Evolutionary conservation across 2,113 vertebrate genomes (phyloP).

Genomic region (Myanophis thanlyinensis): DNA sequence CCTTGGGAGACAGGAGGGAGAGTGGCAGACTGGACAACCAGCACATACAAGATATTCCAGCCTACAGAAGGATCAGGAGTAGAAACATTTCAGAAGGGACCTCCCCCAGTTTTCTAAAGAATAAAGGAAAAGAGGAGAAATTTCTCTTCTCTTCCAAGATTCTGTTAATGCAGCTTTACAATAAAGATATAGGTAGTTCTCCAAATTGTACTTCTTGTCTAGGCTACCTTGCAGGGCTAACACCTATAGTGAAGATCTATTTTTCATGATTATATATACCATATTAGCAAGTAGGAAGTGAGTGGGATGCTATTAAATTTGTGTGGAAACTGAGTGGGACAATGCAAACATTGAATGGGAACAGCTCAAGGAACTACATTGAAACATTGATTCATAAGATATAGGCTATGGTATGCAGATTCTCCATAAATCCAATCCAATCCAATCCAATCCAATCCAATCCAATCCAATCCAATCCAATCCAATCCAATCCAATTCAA

Average conservation of each 20-base stretch:
- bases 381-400: background rate
- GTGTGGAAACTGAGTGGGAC: background rate
- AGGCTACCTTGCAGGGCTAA: background rate
- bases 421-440: too few relatives aligned
- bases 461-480: too few relatives aligned
- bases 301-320: background rate
- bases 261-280: background rate
- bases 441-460: too few relatives aligned
- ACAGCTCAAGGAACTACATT: background rate
- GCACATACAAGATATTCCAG: background rate
- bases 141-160: background rate
- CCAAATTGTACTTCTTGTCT: background rate
- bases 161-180: background rate
- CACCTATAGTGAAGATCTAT: background rate
- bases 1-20: background rate
- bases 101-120: background rate
- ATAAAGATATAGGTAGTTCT: background rate
- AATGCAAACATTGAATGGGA: background rate
- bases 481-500: too few relatives aligned
- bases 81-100: background rate
- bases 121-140: background rate
- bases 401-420: background rate
- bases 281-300: background rate
- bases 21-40: background rate
- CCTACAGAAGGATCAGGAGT: background rate